Percentiles rank a stretch among this genome's conserved stretches.
These are phyloP conservation scores for Tetranychus piercei DNA, from an alignment of 2,888 invertebrate genomes.

Conservation along the genomic window DNA sequence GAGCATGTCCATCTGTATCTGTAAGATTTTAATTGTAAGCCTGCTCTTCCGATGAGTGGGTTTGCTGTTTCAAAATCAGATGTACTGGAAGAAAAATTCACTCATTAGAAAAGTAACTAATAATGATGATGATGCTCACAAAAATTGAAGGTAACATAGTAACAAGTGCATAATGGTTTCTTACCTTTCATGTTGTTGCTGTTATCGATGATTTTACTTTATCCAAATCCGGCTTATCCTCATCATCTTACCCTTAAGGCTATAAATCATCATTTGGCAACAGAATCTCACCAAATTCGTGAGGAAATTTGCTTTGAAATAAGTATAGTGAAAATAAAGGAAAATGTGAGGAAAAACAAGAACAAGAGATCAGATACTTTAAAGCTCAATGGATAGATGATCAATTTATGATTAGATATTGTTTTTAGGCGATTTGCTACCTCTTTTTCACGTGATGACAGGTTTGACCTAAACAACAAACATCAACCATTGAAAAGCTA, in stretches of 20 bases:
- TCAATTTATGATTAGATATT: background rate
- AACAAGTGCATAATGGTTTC: background rate
- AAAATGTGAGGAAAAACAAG: no score
- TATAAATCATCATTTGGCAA: background rate
- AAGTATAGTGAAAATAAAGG: background rate
- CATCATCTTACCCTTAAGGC: background rate
- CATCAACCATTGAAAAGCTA: background rate
- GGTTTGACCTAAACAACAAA: background rate
- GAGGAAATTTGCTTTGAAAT: background rate
- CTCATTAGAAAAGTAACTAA: background rate
- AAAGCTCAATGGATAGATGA: background rate
- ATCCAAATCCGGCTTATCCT: background rate
- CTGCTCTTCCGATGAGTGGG: background rate
- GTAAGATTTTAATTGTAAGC: background rate
- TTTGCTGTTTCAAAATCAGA: background rate
- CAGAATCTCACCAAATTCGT: background rate
- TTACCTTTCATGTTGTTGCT: background rate
- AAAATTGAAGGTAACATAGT: background rate
- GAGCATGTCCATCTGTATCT: background rate
- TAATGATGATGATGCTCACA: background rate
- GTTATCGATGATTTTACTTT: background rate
- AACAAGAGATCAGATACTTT: no score
- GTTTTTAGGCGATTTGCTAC: background rate
- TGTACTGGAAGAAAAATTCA: no score
- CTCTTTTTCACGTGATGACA: background rate